Conservation (phyloP, 2,797 vertebrate genomes). For the Geotrypetes seraphini region DNA sequence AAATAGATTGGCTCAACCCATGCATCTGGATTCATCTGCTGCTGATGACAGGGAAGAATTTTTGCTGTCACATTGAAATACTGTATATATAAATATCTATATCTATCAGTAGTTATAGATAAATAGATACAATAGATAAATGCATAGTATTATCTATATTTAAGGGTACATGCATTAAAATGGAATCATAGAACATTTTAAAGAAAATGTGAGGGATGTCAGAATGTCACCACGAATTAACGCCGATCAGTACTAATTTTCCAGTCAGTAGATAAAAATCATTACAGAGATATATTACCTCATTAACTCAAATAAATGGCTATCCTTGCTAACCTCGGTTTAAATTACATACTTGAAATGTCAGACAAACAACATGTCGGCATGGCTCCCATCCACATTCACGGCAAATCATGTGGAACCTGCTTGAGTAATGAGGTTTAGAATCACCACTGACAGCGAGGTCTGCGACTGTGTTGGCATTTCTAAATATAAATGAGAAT, state of each 20-base stretch:
- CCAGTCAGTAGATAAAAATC: background rate
- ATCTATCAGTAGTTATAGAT: too few species aligned
- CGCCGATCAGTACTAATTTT: background rate
- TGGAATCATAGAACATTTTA: too few species aligned
- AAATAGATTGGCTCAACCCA: too few species aligned
- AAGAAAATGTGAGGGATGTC: background rate
- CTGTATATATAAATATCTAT: too few species aligned
- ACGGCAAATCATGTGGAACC: background rate
- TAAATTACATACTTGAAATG: background rate
- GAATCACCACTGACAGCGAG: conserved; percentile 23
- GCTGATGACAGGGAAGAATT: too few species aligned
- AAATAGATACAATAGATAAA: too few species aligned
- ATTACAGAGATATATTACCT: background rate
- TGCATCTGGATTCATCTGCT: too few species aligned
- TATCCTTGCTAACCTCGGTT: background rate
- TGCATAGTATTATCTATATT: too few species aligned
- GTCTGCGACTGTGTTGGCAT: conserved; percentile 3
- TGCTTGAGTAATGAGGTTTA: conserved; percentile 19
- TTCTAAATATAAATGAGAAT: conserved; percentile 22
- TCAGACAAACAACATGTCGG: background rate
- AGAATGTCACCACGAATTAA: background rate
- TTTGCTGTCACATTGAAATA: too few species aligned
- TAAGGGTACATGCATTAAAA: too few species aligned
- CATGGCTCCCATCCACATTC: background rate
- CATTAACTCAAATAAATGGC: background rate